Evolutionary conservation across 1,140 invertebrate species (phyloP).

Genomic region (Drosophila nikananu): DNA sequence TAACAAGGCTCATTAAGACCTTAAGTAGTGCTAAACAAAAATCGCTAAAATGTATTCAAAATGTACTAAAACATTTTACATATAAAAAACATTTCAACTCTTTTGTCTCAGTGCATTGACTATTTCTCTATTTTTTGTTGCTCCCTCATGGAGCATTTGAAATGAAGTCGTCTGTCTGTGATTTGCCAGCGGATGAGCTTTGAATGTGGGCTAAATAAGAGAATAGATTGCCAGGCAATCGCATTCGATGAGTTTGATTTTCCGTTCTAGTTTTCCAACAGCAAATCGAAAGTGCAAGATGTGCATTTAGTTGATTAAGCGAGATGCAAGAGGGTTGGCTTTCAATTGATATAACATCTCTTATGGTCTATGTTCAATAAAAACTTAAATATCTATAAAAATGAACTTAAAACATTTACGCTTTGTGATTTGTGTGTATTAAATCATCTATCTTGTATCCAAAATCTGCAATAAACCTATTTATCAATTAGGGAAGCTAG

Average conservation of each 20-base stretch:
- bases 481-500: neutral
- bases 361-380: neutral
- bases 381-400: neutral
- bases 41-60: neutral
- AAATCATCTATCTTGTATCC: neutral
- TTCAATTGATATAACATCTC: neutral
- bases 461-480: neutral
- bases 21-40: no score
- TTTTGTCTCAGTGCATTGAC: neutral
- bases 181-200: conserved; percentile 43
- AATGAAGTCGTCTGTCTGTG: conserved; percentile 47
- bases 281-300: conserved; percentile 8
- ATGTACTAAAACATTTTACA: neutral
- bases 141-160: conserved; percentile 7
- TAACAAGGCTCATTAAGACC: no score
- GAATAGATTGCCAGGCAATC: conserved; percentile 44
- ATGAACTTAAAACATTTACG: neutral
- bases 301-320: conserved; percentile 37
- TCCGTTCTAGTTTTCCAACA: conserved; percentile 13
- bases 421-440: neutral
- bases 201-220: conserved; percentile 46
- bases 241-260: conserved; percentile 32
- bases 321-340: neutral
- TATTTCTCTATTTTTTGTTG: neutral
- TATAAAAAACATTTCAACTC: neutral